phyloP scores from a whole-genome alignment of 2,113 vertebrate species.

The Heteronetta atricapilla region DNA sequence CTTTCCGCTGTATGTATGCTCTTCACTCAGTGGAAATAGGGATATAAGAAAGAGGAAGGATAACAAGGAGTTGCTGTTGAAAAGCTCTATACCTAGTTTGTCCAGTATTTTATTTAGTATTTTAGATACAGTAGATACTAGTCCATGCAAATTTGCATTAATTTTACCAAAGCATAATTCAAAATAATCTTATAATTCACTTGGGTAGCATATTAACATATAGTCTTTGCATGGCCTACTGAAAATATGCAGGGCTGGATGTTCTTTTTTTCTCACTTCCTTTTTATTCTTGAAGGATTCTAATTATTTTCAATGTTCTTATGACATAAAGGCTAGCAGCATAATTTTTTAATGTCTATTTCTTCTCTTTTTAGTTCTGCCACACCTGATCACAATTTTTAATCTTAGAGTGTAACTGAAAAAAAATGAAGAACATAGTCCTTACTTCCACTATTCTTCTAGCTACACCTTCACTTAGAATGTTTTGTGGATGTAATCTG shows the following conservation, averaged over 20 bases:
- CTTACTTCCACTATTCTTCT: background rate
- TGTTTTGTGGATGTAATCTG: background rate
- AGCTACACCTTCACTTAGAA: background rate
- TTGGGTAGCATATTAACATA: background rate
- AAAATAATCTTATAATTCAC: background rate
- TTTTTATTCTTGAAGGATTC: background rate
- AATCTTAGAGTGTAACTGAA: background rate
- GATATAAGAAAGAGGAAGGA: background rate
- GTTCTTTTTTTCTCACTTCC: background rate
- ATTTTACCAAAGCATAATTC: background rate
- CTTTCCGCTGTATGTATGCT: background rate
- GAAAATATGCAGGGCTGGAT: background rate
- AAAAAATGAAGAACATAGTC: background rate
- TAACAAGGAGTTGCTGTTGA: background rate
- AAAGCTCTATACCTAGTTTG: background rate
- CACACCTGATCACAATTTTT: background rate
- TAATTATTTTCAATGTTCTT: background rate
- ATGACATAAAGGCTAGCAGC: background rate
- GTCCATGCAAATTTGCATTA: background rate
- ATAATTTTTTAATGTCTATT: background rate
- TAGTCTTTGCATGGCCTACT: background rate
- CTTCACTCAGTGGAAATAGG: background rate
- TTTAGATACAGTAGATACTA: background rate
- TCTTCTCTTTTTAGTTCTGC: background rate
- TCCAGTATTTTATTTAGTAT: background rate